These are phyloP conservation scores for Phylloscopus trochilus DNA, from an alignment of 2,113 vertebrate species.

Conservation along the genomic window DNA sequence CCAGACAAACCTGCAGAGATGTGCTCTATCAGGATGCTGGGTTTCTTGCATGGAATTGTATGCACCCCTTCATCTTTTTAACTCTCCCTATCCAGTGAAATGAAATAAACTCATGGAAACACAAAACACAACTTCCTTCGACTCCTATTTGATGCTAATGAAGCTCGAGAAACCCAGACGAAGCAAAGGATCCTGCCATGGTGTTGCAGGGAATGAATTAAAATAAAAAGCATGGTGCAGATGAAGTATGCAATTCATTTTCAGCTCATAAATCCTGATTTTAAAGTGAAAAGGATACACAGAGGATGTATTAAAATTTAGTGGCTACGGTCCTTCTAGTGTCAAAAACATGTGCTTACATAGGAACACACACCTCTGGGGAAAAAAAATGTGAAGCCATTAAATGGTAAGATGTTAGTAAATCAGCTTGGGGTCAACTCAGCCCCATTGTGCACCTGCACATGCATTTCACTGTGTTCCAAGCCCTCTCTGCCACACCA, in stretches of 20 bases:
- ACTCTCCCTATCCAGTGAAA: neutral
- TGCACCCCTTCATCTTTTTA: neutral
- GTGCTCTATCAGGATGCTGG: neutral
- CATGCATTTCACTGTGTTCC: neutral
- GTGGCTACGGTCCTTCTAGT: neutral
- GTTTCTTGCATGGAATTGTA: neutral
- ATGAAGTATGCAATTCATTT: conserved; percentile 31
- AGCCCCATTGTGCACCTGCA: conserved; percentile 7
- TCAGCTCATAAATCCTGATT: conserved; percentile 41
- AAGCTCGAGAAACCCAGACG: neutral
- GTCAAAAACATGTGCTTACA: conserved; percentile 37
- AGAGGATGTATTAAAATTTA: conserved; percentile 46
- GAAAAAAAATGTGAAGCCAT: neutral
- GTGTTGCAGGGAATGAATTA: neutral
- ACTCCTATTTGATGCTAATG: neutral
- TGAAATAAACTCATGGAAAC: neutral
- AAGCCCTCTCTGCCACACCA: neutral
- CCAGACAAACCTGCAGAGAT: neutral
- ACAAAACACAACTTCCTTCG: neutral
- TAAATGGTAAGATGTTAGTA: conserved; percentile 4
- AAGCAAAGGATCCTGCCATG: neutral
- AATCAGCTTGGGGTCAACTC: neutral
- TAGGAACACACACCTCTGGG: neutral
- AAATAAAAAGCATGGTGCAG: neutral
- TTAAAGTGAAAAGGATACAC: conserved; percentile 20